Evolutionary conservation across 2,888 invertebrate genomes (phyloP).

Genomic region (Drosophila leonis): DNA sequence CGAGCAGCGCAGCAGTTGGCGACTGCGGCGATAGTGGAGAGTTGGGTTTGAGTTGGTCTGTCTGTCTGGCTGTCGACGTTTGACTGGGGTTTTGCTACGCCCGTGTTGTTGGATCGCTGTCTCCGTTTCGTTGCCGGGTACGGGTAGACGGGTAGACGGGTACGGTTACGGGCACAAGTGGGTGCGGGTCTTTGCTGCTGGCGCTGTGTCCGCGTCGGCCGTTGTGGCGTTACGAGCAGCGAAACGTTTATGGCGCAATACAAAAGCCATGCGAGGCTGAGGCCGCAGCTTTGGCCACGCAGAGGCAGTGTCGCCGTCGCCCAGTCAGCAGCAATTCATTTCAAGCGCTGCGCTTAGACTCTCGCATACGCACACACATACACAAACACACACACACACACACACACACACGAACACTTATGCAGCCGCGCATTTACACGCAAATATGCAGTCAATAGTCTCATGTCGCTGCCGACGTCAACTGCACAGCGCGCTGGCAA

Average conservation of each 20-base stretch:
- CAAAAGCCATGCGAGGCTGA: slow-evolving; percentile 85
- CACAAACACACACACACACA: slow-evolving; percentile 20
- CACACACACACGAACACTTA: slow-evolving; percentile 18
- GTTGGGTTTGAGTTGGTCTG: slow-evolving; percentile 48
- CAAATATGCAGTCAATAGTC: slow-evolving; percentile 61
- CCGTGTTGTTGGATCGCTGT: slow-evolving; percentile 52
- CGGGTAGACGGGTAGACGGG: slow-evolving; percentile 31
- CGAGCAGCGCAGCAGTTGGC: slow-evolving; percentile 52
- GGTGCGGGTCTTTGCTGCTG: slow-evolving; percentile 54
- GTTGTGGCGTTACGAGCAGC: slow-evolving; percentile 86
- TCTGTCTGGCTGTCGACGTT: slow-evolving; percentile 30
- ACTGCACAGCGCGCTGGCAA: slow-evolving; percentile 61
- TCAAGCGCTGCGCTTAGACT: slow-evolving; percentile 70
- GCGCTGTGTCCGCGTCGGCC: slow-evolving; percentile 83
- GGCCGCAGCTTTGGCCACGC: slow-evolving; percentile 72
- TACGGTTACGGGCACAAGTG: slow-evolving; percentile 25
- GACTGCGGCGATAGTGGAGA: slow-evolving; percentile 60
- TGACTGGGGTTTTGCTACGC: slow-evolving; percentile 38
- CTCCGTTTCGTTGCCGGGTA: slow-evolving; percentile 51
- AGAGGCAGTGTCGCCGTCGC: slow-evolving; percentile 65
- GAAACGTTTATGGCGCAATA: slow-evolving; percentile 86
- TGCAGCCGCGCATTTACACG: slow-evolving; percentile 29
- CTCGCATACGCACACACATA: slow-evolving; percentile 22
- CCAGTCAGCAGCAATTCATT: slow-evolving; percentile 80
- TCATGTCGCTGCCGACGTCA: slow-evolving; percentile 52